A percentile compares a stretch with the other conserved stretches of the same genome.
Conservation (phyloP, 2,888 invertebrate genomes). For the Brachypalpus laphriformis region DNA sequence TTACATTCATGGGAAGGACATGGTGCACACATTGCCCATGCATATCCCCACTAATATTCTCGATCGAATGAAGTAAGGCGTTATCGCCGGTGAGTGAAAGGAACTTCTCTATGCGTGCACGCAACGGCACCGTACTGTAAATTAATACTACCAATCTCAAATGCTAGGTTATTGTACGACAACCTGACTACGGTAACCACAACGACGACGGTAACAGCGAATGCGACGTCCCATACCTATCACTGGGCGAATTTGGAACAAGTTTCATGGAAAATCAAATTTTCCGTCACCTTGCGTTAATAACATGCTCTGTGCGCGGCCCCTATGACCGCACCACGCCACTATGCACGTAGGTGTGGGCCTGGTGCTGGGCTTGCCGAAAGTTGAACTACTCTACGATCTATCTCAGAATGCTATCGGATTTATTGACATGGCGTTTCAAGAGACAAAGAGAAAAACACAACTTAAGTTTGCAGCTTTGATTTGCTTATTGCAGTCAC, state of each 20-base stretch:
- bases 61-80: conserved; percentile 2
- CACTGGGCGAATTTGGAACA: conserved; percentile 57
- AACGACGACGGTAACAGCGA: conserved; percentile 41
- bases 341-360: conserved; percentile 60
- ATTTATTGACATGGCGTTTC: conserved; percentile 58
- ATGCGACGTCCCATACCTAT: conserved; percentile 59
- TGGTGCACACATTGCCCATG: not conserved
- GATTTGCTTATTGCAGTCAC: conserved; percentile 9
- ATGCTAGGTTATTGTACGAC: conserved; percentile 36
- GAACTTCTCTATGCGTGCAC: conserved; percentile 64
- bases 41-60: not conserved
- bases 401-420: conserved; percentile 39
- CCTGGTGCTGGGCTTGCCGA: conserved; percentile 64
- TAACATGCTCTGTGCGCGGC: conserved; percentile 50
- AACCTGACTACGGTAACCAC: conserved; percentile 41
- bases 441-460: conserved; percentile 20
- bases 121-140: conserved; percentile 37
- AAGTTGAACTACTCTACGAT: conserved; percentile 48
- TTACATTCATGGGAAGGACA: not conserved
- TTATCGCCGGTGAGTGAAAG: conserved; percentile 62
- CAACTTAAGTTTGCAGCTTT: not conserved
- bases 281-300: conserved; percentile 64
- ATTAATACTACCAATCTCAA: conserved; percentile 4
- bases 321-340: conserved; percentile 51
- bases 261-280: conserved; percentile 59